Base-by-base conservation (phyloP, 2,797 vertebrate species). In the Forpus xanthops region DNA sequence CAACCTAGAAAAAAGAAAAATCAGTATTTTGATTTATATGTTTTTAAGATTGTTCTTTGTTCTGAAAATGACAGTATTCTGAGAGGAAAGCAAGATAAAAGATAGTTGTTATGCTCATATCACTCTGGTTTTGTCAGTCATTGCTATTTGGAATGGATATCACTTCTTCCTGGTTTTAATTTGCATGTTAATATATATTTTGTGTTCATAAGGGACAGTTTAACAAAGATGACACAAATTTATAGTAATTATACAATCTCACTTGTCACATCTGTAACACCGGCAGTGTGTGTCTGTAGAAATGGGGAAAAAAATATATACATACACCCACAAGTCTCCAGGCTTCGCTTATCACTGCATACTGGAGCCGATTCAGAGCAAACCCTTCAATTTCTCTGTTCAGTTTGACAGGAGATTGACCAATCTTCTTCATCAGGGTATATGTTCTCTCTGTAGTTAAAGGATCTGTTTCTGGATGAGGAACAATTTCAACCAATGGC, bases 301-400 rank as follows among this genome's bases (percentile, higher is more conserved):
- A 73, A 89, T 3, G 17, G 27, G 25, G 23, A 42, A 30, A 45
- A 74, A 45, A 28, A 35, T 2, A 50, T 15, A 71, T 80, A 97
- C 98, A 37, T 96, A 99, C 99, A 98, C 98, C 97, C 91, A 99
- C 98, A 90, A 99, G 98, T 94, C 99, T 98, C 99, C 99, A 99
- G 80, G 99, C 98, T 97, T 99, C 99, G 2, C 98, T 98, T 87
- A 99, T 99, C 93, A 99, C 95, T 15, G 99, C 99, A 5, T 98
- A 99, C 97, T 99, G 99, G 76, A 99, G 98, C 86, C 99, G 98
- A 96, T 99, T 99, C 83, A 99, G 96, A 70, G 98, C 98, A 52
- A 99, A 99, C 41, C 99, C 99, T 11, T 99, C 98, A 0, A 99
- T 97, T 97, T 99, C 99, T 96, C 96, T 99, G 94, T 86, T 98